These are phyloP conservation scores for Tachuris rubrigastra DNA, from an alignment of 2,113 vertebrate species.

Conservation along the genomic window DNA sequence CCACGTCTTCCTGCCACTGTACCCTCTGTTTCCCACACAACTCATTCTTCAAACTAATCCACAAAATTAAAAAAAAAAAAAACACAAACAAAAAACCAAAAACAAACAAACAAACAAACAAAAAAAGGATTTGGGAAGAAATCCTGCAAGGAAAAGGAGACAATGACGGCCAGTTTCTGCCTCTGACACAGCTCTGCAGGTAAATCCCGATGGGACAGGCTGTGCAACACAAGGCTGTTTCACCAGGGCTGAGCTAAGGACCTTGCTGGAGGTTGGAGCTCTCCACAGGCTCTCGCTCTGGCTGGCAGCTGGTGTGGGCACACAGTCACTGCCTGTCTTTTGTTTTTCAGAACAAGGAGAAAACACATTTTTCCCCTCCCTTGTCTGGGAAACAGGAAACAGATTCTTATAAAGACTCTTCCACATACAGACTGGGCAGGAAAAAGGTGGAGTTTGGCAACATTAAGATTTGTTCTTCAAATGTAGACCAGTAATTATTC, in stretches of 20 bases:
- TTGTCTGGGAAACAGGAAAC: constrained; percentile 69
- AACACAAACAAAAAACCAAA: background rate
- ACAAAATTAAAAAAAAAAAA: background rate
- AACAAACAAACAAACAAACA: too few species aligned
- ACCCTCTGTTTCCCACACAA: background rate
- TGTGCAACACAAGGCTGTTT: background rate
- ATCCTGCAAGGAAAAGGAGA: background rate
- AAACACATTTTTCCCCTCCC: constrained; percentile 41
- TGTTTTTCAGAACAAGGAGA: constrained; percentile 49
- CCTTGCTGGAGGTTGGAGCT: background rate
- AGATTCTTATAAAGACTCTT: constrained; percentile 44
- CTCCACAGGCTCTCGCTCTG: background rate
- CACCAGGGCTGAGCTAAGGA: background rate
- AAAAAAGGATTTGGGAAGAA: background rate
- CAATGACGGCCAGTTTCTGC: background rate
- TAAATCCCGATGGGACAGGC: fast-evolving
- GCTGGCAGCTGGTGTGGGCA: background rate
- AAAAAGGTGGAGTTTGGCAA: constrained; percentile 63
- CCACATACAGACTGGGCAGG: constrained; percentile 28
- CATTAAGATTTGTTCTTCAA: constrained; percentile 46
- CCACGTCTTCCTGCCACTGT: background rate
- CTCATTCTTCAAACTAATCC: background rate
- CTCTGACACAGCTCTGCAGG: background rate
- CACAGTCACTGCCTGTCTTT: constrained; percentile 9
- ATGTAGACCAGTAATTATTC: constrained; percentile 36